phyloP scores from a whole-genome alignment of 2,888 invertebrate genomes.

The Ganaspis brasiliensis region DNA sequence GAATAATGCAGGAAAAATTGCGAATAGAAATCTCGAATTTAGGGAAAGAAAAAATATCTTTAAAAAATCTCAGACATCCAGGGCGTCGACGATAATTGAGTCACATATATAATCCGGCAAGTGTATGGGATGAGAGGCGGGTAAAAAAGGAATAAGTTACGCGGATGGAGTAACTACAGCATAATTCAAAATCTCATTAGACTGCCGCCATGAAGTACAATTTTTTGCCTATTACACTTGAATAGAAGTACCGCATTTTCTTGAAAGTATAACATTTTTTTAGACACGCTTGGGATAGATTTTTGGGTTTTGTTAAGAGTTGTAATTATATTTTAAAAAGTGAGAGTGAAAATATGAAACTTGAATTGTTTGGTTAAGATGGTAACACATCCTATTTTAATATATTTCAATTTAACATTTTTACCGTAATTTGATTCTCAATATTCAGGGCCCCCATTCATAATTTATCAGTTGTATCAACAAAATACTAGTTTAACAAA shows the following conservation, averaged over 20 bases:
- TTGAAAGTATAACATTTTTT: not conserved
- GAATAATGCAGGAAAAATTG: not conserved
- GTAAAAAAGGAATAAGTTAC: constrained; percentile 61
- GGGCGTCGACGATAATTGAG: constrained; percentile 69
- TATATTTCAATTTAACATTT: too few relatives aligned
- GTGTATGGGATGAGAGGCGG: constrained; percentile 52
- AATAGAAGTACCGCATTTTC: constrained; percentile 50
- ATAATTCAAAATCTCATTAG: constrained; percentile 79
- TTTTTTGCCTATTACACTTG: constrained; percentile 74
- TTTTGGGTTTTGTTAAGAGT: too few relatives aligned
- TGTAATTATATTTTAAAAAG: too few relatives aligned
- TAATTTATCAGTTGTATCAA: too few relatives aligned
- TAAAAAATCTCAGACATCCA: constrained; percentile 64
- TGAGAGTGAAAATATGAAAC: too few relatives aligned
- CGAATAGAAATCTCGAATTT: not conserved
- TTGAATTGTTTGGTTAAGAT: too few relatives aligned
- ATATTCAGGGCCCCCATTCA: too few relatives aligned
- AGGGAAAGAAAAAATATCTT: constrained; percentile 58
- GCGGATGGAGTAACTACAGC: constrained; percentile 69
- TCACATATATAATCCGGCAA: constrained; percentile 69
- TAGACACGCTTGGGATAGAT: too few relatives aligned
- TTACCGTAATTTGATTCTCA: too few relatives aligned
- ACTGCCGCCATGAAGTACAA: constrained; percentile 71
- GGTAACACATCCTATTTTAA: too few relatives aligned
- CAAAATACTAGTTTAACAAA: too few relatives aligned